Conservation (phyloP, 1,140 invertebrate genomes). For the Popillia japonica region DNA sequence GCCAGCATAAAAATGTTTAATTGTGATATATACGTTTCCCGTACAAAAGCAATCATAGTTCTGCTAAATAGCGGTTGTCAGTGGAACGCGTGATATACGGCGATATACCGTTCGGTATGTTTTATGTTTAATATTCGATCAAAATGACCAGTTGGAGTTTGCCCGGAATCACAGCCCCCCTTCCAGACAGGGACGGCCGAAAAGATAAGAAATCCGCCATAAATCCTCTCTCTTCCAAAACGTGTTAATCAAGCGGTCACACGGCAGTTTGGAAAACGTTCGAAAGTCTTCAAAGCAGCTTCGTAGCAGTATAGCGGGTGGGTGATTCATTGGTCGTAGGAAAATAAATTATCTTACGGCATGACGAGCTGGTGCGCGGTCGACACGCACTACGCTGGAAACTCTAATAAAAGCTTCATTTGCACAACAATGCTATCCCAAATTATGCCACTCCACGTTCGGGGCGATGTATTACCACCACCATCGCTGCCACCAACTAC, state of each 20-base stretch:
- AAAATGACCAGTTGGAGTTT: background rate
- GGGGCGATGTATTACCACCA: slow-evolving; percentile 9
- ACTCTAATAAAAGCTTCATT: slow-evolving; percentile 34
- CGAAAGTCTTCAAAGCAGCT: slow-evolving; percentile 16
- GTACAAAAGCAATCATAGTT: slow-evolving; percentile 25
- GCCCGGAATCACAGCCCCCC: background rate
- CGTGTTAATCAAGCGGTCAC: slow-evolving; percentile 49
- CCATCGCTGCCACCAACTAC: background rate
- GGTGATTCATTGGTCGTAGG: slow-evolving; percentile 48
- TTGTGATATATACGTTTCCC: slow-evolving; percentile 26
- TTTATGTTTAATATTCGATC: slow-evolving; percentile 28
- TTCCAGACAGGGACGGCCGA: background rate
- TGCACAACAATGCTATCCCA: slow-evolving; percentile 21
- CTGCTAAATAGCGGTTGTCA: slow-evolving; percentile 29
- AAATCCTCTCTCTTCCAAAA: slow-evolving; percentile 39
- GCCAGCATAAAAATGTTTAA: slow-evolving; percentile 18
- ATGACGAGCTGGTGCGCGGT: slow-evolving; percentile 42
- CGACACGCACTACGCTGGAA: slow-evolving; percentile 20
- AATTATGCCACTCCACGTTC: slow-evolving; percentile 10
- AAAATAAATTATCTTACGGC: slow-evolving; percentile 54
- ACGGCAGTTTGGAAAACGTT: background rate
- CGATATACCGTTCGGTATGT: background rate
- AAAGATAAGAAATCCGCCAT: slow-evolving; percentile 47
- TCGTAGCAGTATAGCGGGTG: background rate
- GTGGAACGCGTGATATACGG: background rate